Evolutionary conservation across 2,797 vertebrate species (phyloP), one percentile per base, ranked within the genome.

Genomic region (Falco peregrinus): DNA sequence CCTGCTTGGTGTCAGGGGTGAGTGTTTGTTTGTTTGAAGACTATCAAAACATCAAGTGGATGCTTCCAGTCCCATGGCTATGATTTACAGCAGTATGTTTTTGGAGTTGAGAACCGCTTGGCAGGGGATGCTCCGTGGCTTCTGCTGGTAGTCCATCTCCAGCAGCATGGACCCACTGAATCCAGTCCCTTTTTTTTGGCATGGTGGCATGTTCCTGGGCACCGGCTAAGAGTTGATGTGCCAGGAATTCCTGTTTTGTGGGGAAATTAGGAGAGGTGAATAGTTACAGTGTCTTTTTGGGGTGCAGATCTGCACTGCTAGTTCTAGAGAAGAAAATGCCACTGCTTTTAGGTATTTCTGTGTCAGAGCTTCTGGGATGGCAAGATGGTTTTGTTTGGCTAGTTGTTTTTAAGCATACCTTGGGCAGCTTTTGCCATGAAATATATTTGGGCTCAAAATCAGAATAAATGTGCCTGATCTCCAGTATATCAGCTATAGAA

Each of bases 281-380:
- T 45, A 20, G 29, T 35, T 78, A 9, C 0, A 5, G 13, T 29
- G 33, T 7, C 13, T 20, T 83, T 68, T 5, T 0, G 4, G 13
- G 3, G 24, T 18, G 6, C 21, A 37, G 19, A 24, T 56, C 47
- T 4, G 1, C 57, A 24, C 7, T 68, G 14, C 10, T 77, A 26
- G 10, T 41, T 45, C 24, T 41, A 17, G 21, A 68, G 45, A 48
- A 68, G 57, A 68, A 90, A 83, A 60, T 24, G 10, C 14, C 29
- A 4, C 47, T 67, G 18, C 31, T 48, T 39, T 14, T 11, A 22
- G 45, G 9, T 28, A 11, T 29, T 28, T 64, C 33, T 64, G 11
- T 25, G 18, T 56, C 19, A 9, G 37, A 73, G 47, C 19, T 73
- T 37, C 70, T 47, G 33, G 61, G 12, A 13, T 63, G 33, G 11